Conservation (phyloP, 2,797 vertebrate genomes). For the Paratrypauchen microcephalus region DNA sequence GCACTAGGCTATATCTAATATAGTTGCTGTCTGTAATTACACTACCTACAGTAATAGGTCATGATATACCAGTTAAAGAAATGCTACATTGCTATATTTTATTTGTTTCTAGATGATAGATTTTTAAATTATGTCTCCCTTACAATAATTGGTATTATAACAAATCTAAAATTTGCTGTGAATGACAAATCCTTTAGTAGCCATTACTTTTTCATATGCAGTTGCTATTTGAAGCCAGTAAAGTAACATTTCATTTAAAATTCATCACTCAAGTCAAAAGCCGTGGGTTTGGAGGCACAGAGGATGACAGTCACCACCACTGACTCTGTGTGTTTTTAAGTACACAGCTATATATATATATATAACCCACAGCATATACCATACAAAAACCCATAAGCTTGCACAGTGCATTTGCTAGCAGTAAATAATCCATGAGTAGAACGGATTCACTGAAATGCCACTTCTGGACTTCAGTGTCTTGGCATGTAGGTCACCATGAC, state of each 20-base stretch:
- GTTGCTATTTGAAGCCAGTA: conserved; percentile 35
- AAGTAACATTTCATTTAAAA: conserved; percentile 64
- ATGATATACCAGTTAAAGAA: background rate
- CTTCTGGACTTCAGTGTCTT: conserved; percentile 35
- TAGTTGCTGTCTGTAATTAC: background rate
- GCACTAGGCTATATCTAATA: conserved; percentile 12
- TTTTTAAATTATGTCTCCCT: conserved; percentile 6
- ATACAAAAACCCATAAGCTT: conserved; percentile 28
- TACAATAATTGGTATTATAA: conserved; percentile 42
- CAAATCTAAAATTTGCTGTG: conserved; percentile 39
- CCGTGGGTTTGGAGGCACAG: conserved; percentile 34
- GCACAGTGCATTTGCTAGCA: conserved; percentile 29
- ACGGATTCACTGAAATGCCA: conserved; percentile 43
- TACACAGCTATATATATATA: conserved; percentile 20
- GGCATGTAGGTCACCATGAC: conserved; percentile 53
- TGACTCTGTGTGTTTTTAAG: conserved; percentile 38
- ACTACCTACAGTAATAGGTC: background rate
- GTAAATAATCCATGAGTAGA: conserved; percentile 64
- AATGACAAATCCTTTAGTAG: conserved; percentile 67
- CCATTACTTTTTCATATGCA: conserved; percentile 71
- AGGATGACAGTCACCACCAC: conserved; percentile 37
- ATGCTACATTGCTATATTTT: background rate
- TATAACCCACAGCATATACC: no score
- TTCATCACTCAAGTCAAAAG: conserved; percentile 58
- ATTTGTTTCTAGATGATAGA: no score